phyloP scores from a whole-genome alignment of 2,113 vertebrate genomes.

The Astur gentilis region DNA sequence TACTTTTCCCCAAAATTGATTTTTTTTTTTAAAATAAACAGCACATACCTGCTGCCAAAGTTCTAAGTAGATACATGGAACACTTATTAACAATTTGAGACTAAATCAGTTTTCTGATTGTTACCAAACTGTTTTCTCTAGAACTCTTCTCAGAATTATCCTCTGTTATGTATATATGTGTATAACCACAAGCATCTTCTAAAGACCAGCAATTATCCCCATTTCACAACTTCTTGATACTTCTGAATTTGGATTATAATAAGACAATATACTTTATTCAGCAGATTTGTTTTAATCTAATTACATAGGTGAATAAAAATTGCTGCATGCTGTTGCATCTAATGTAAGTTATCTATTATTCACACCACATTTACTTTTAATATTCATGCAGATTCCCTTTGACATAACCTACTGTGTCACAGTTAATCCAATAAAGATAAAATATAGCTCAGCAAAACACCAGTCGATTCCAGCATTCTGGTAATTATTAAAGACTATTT shows the following conservation, averaged over 20 bases:
- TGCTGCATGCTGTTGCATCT: constrained; percentile 76
- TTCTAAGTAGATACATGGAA: not conserved
- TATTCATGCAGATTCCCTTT: constrained; percentile 83
- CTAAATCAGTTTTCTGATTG: not conserved
- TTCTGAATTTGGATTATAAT: constrained; percentile 65
- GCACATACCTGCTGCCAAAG: not conserved
- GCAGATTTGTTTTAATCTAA: constrained; percentile 80
- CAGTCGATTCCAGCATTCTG: constrained; percentile 77
- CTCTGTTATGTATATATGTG: not conserved
- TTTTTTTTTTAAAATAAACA: not conserved
- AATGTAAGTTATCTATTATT: constrained; percentile 85
- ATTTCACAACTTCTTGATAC: constrained; percentile 55
- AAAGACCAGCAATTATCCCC: constrained; percentile 37
- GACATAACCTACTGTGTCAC: constrained; percentile 84
- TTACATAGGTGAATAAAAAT: constrained; percentile 82
- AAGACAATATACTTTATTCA: constrained; percentile 77
- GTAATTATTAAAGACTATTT: constrained; percentile 83
- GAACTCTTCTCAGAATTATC: constrained; percentile 10
- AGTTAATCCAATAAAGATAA: constrained; percentile 86
- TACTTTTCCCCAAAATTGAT: not conserved
- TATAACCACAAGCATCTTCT: not conserved
- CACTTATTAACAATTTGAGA: not conserved
- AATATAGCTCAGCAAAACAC: constrained; percentile 81
- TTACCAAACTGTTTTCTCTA: not conserved
- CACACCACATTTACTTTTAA: constrained; percentile 86